These are phyloP conservation scores for Charina bottae DNA, from an alignment of 2,113 vertebrate genomes.

Conservation along the genomic window DNA sequence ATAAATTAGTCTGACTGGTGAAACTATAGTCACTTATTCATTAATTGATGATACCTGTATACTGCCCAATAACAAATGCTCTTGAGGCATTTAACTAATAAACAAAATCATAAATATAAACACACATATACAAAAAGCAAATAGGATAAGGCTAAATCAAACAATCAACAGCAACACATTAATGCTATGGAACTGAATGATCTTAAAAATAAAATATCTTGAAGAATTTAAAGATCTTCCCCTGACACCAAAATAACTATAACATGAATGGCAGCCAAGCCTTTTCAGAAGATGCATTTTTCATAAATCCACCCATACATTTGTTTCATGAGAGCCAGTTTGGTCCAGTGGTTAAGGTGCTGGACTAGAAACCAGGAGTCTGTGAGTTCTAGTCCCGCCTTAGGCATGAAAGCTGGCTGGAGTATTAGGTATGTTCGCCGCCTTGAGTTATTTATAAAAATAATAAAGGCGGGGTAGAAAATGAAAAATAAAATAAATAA, in stretches of 20 bases:
- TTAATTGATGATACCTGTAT: background rate
- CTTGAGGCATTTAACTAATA: background rate
- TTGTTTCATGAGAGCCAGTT: too few relatives aligned
- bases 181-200: background rate
- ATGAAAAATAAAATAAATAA: too few relatives aligned
- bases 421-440: too few relatives aligned
- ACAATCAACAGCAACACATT: background rate
- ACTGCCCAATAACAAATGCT: background rate
- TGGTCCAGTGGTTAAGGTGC: too few relatives aligned
- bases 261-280: background rate
- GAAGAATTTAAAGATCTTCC: background rate
- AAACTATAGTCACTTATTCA: background rate
- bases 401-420: too few relatives aligned
- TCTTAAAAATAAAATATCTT: background rate
- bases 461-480: too few relatives aligned
- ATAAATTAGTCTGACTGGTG: background rate
- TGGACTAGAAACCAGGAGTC: too few relatives aligned
- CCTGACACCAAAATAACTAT: background rate
- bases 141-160: background rate
- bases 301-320: background rate
- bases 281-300: background rate
- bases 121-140: background rate
- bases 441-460: too few relatives aligned
- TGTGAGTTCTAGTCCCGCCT: too few relatives aligned
- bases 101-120: background rate